phyloP scores from a whole-genome alignment of 2,888 invertebrate species.

The Cataglyphis rosenhaueri region DNA sequence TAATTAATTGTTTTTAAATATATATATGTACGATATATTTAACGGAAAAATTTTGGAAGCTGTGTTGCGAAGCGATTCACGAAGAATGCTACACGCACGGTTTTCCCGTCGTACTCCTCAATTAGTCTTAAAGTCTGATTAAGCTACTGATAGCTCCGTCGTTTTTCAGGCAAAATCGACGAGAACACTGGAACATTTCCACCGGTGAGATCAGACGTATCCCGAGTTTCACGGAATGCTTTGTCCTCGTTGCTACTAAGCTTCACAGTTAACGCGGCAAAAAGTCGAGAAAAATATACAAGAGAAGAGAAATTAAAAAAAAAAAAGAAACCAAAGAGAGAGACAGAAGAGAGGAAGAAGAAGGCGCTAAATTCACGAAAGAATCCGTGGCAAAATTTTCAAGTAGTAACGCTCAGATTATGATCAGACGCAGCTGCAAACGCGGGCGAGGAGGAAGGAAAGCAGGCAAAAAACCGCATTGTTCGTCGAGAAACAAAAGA shows the following conservation, averaged over 20 bases:
- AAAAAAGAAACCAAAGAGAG: background rate
- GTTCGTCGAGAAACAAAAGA: conserved; percentile 80
- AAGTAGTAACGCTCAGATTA: conserved; percentile 69
- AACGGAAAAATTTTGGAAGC: background rate
- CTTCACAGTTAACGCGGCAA: conserved; percentile 51
- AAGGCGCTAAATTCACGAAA: conserved; percentile 19
- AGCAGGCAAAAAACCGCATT: conserved; percentile 70
- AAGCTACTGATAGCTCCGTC: conserved; percentile 23
- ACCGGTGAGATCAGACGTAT: conserved; percentile 43
- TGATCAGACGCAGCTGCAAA: conserved; percentile 66
- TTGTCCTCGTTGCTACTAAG: conserved; percentile 37
- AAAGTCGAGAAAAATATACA: conserved; percentile 19
- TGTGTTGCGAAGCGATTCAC: background rate
- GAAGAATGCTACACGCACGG: conserved; percentile 29
- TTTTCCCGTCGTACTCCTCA: conserved; percentile 15
- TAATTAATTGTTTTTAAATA: conserved; percentile 29
- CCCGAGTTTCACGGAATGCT: conserved; percentile 34
- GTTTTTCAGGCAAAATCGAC: conserved; percentile 40
- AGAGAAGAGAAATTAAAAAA: background rate
- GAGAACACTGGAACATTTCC: conserved; percentile 30
- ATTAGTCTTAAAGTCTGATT: conserved; percentile 28
- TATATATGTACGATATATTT: background rate
- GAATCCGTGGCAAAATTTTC: conserved; percentile 56
- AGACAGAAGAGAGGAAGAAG: background rate
- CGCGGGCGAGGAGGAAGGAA: conserved; percentile 39